Percentiles rank a stretch among this genome's conserved stretches.
phyloP scores from a whole-genome alignment of 2,113 vertebrate genomes.

The Vulpes ferrilata region DNA sequence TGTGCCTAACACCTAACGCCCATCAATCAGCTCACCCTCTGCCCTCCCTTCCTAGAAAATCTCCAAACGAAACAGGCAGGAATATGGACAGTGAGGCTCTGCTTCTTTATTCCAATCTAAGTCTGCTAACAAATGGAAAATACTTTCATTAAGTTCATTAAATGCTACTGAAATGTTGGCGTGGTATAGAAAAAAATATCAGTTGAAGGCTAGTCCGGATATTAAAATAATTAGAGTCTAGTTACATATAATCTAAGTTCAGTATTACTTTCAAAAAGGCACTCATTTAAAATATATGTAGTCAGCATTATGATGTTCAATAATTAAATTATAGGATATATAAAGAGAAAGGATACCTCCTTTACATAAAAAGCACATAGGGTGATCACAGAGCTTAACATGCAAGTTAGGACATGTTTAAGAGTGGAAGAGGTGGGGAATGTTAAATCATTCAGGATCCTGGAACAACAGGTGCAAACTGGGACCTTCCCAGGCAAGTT shows the following conservation, averaged over 20 bases:
- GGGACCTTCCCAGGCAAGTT: neutral
- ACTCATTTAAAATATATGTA: constrained; percentile 7
- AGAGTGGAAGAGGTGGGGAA: neutral
- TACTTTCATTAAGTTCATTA: neutral
- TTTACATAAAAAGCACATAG: neutral
- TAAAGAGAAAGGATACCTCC: neutral
- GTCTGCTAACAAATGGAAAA: neutral
- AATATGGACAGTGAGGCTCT: neutral
- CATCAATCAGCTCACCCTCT: neutral
- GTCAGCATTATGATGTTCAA: neutral
- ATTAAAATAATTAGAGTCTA: constrained; percentile 16
- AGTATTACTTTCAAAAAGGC: neutral
- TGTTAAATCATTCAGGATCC: neutral
- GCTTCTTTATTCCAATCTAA: neutral
- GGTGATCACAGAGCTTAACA: neutral
- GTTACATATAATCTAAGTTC: neutral
- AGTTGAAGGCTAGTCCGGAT: neutral
- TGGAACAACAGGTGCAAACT: neutral
- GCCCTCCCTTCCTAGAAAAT: neutral
- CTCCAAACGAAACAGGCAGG: neutral
- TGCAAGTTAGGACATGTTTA: neutral
- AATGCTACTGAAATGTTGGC: neutral
- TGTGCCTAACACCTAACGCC: neutral
- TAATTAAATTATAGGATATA: neutral
- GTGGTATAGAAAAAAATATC: neutral